Evolutionary conservation across 2,888 invertebrate species (phyloP), one percentile per base, ranked within the genome.

Genomic region (Crematogaster levior): DNA sequence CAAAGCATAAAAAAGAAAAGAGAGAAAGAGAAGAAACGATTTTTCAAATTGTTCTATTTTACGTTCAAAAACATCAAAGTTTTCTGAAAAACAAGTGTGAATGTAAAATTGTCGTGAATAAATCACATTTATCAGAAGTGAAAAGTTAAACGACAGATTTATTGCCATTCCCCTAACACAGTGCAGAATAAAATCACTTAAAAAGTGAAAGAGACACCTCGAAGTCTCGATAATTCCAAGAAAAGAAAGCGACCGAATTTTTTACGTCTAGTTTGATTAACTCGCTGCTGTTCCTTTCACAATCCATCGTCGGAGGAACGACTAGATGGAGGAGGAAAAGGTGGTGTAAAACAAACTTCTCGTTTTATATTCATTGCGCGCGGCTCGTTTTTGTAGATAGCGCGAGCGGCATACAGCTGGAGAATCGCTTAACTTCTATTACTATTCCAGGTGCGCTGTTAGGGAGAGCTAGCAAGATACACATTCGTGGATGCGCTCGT

Each of bases 371-470:
- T 87, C 87, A 82, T 72, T 40, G 61, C 87, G 51, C 83, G 83
- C 74, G 70, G 73, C 77, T 81, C 82, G 85, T 87, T 89, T 88
- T 86, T 84, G 74, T 82, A 73, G 34, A 63, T 34, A 77, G 56
- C 30, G 53, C 66, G 30, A 63, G 84, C 72, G 61, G 84, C 84
- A 80, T 82, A 75, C 75, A 80, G 75, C 48, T 61, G 43, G 37
- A 74, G 75, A 82, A 85, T 84, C 81, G 83, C 86, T 88, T 86
- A 85, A 89, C 86, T 83, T 63, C 88, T 84, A 89, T 90, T 89
- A 88, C 89, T 86, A 88, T 86, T 88, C 86, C 85, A 84, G 84
- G 84, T 84, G 84, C 75, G 83, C 75, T 51, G 75, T 34, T 82
- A 66, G 60, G 77, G 4, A 30, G 10, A 24, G 21, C 60, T 63